phyloP scores from a whole-genome alignment of 2,797 vertebrate genomes.

The Anguilla marmorata region DNA sequence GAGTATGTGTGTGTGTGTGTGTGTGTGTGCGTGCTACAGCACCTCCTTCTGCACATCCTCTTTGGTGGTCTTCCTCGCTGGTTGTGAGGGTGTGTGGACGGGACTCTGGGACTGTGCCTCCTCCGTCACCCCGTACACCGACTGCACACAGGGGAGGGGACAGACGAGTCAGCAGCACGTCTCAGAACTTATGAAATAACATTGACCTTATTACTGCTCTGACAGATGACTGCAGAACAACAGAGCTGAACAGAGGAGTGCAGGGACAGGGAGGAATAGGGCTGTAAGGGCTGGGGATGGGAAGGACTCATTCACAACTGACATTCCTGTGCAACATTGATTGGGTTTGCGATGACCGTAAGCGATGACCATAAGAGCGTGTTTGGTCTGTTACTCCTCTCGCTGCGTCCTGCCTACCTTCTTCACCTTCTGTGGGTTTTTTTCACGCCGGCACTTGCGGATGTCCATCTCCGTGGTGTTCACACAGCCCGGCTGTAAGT shows the following conservation, averaged over 20 bases:
- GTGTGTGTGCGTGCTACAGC: conserved; percentile 38
- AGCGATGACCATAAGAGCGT: neutral
- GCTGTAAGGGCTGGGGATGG: neutral
- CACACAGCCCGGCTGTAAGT: conserved; percentile 88
- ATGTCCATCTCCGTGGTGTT: conserved; percentile 99
- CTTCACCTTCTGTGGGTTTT: conserved; percentile 93
- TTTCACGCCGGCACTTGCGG: conserved; percentile 93
- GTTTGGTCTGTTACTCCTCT: neutral
- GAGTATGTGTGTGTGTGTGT: neutral
- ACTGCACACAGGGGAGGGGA: conserved; percentile 65
- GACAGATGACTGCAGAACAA: neutral
- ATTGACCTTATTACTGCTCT: neutral
- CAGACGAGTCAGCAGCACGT: neutral
- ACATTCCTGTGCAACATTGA: neutral
- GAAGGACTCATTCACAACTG: neutral
- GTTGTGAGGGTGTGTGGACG: conserved; percentile 80
- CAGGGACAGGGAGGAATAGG: neutral
- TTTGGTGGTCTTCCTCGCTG: conserved; percentile 83
- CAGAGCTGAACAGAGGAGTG: neutral
- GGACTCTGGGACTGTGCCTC: conserved; percentile 88
- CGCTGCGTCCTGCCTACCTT: conserved; percentile 72
- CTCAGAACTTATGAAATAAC: neutral
- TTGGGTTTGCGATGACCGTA: neutral
- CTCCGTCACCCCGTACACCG: conserved; percentile 88
- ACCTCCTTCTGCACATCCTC: conserved; percentile 92